A percentile compares a stretch with the other conserved stretches of the same genome.
Evolutionary conservation across 53 echinoderm and acorn worm genomes (phyloP).

Genomic region (Echinometra lucunter): DNA sequence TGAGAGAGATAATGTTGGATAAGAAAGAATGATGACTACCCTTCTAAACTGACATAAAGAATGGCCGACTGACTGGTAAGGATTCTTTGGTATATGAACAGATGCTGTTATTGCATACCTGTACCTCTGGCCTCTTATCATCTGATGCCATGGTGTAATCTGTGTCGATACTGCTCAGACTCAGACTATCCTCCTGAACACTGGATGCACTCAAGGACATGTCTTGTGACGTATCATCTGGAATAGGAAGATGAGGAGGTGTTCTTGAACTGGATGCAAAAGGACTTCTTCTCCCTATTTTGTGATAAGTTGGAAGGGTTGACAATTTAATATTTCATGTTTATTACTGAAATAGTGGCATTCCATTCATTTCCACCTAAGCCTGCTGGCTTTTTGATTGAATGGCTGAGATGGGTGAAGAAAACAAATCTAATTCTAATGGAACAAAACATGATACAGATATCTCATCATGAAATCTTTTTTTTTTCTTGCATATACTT

Average conservation of each 20-base stretch:
- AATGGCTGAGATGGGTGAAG: no score
- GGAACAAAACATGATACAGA: no score
- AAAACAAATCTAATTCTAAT: background rate
- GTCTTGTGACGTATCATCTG: constrained; percentile 76
- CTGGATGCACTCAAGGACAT: constrained; percentile 88
- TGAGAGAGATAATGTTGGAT: background rate
- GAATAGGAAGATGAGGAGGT: constrained; percentile 61
- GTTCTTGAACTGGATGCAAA: constrained; percentile 66
- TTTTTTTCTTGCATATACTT: no score
- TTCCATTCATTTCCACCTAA: background rate
- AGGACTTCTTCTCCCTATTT: constrained; percentile 61
- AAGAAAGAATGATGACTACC: background rate
- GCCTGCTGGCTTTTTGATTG: no score
- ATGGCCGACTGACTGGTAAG: background rate
- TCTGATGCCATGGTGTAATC: constrained; percentile 78
- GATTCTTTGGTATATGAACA: background rate
- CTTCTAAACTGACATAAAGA: background rate
- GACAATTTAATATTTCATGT: no score
- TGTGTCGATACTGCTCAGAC: constrained; percentile 85
- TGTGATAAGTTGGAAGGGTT: no score
- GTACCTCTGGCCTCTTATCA: constrained; percentile 73
- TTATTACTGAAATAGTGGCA: background rate
- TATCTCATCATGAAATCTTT: no score
- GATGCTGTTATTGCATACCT: background rate
- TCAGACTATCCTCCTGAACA: constrained; percentile 91